Evolutionary conservation across 2,888 invertebrate genomes (phyloP), one percentile per base, ranked within the genome.

Genomic region (Conchocele bisecta): DNA sequence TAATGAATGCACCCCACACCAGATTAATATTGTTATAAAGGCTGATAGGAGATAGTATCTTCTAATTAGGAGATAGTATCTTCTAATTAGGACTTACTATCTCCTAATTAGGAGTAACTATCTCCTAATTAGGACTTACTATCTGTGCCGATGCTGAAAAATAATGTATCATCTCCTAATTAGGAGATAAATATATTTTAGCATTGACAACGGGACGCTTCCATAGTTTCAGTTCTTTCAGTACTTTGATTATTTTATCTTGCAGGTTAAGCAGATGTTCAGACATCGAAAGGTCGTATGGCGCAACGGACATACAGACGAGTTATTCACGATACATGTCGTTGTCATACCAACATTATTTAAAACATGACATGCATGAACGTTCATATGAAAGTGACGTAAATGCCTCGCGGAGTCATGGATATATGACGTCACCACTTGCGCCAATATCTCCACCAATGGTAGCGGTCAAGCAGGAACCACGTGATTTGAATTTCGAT

Each of bases 391-490:
- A 83, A 33, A 26, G 59, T 22, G 77, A 77, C 35, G 69, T 78
- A 56, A 56, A 75, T 20, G 46, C 67, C 48, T 26, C 73, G 22
- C 73, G 83, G 66, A 79, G 79, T 65, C 76, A 79, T 68, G 81
- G 83, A 50, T 84, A 82, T 53, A 64, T 67, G 67, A 42, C 73
- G 51, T 56, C 73, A 61, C 63, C 79, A 57, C 75, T 78, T 42
- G 60, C 69, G 35, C 79, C 77, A 69, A 20, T 73, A 59, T 70
- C 79, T 20, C 61, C 79, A 20, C 58, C 73, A 22, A 60, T 79
- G 20, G 65, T 84, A 28, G 69, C 79, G 22, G 83, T 86, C 20
- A 87, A 86, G 58, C 85, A 86, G 53, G 87, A 87, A 58, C 86
- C 87, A 33, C 72, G 85, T 33, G 87, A 87, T 33, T 72, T 74